Conservation (phyloP, 2,113 vertebrate species). For the Lophotis ruficrista region DNA sequence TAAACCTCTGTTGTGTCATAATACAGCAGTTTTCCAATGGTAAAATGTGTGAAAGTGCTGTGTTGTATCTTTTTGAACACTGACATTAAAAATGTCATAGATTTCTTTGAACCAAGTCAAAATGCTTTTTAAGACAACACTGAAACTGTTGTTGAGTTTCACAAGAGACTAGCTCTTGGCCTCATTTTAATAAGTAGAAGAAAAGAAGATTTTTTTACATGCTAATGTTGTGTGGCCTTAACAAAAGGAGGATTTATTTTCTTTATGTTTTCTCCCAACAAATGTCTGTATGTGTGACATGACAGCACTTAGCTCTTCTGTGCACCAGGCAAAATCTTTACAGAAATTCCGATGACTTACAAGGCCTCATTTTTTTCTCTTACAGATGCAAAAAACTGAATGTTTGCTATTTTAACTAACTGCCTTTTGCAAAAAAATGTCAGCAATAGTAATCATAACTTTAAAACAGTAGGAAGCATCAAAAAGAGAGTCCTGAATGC, state of each 20-base stretch:
- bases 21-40: neutral
- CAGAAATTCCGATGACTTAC: neutral
- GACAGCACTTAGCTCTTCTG: neutral
- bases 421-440: neutral
- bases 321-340: neutral
- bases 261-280: neutral
- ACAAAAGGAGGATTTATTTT: neutral
- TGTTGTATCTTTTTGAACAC: neutral
- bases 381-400: neutral
- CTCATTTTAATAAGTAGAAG: neutral
- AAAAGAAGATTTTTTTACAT: neutral
- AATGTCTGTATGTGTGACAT: neutral
- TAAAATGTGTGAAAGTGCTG: neutral
- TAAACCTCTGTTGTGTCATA: neutral
- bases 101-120: neutral
- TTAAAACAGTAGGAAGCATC: neutral
- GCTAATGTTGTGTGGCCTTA: neutral
- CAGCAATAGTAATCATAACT: neutral
- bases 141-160: neutral
- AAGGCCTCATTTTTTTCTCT: neutral
- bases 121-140: neutral
- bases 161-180: neutral
- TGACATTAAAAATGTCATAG: neutral
- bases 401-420: neutral
- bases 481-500: neutral